Conservation (phyloP, 2,797 vertebrate species). For the Gastrophryne carolinensis region DNA sequence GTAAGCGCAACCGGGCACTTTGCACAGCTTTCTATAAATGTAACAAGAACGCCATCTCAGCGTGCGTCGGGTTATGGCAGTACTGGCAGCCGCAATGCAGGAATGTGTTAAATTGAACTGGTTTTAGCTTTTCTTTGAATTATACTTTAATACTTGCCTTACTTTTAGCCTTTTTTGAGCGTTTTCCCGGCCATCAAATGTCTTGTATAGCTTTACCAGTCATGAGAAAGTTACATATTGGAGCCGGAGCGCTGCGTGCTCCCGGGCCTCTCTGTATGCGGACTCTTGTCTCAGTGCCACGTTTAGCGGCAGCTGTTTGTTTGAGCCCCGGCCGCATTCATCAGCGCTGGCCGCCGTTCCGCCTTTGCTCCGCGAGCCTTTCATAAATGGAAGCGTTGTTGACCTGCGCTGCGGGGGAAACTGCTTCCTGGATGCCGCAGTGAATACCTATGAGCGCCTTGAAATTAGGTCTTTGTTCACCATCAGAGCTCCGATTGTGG, state of each 20-base stretch:
- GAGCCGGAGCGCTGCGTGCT: not conserved
- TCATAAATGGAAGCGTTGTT: constrained; percentile 30
- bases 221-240: not conserved
- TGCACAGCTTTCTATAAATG: too few relatives aligned
- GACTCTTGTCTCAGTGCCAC: constrained; percentile 20
- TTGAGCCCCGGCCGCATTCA: not conserved
- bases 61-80: too few relatives aligned
- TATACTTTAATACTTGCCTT: too few relatives aligned
- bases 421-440: constrained; percentile 23
- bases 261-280: not conserved
- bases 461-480: constrained; percentile 19
- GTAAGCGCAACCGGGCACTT: too few relatives aligned
- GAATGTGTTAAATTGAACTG: too few relatives aligned
- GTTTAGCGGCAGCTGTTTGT: constrained; percentile 22
- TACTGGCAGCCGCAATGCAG: too few relatives aligned
- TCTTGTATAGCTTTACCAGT: not conserved
- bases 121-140: too few relatives aligned
- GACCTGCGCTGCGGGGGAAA: constrained; percentile 23
- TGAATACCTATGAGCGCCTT: constrained; percentile 34
- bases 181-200: too few relatives aligned
- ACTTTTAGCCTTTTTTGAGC: too few relatives aligned
- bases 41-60: too few relatives aligned
- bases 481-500: constrained; percentile 18
- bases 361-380: constrained; percentile 26
- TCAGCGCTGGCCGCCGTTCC: constrained; percentile 9